phyloP scores from a whole-genome alignment of 2,113 vertebrate species.

The Chionodraco myersi region DNA sequence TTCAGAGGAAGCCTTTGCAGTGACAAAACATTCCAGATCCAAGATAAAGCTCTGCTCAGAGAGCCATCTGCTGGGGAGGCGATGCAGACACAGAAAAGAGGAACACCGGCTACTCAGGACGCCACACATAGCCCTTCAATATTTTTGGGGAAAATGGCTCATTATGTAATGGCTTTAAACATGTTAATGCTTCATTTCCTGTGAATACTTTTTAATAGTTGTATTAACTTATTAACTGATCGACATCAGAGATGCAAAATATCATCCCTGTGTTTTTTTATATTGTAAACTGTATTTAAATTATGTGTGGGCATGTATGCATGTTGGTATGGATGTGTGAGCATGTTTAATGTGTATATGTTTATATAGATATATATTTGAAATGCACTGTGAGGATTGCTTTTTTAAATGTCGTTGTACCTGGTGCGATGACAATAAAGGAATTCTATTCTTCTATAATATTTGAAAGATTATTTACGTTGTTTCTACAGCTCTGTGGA shows the following conservation, averaged over 20 bases:
- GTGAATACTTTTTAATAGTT: neutral
- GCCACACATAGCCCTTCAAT: constrained; percentile 68
- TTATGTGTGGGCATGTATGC: no score
- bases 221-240: no score
- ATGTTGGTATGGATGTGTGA: no score
- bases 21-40: neutral
- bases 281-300: no score
- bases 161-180: constrained; percentile 46
- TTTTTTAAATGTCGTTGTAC: no score
- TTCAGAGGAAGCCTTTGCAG: constrained; percentile 16
- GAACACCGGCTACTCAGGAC: constrained; percentile 41
- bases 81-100: constrained; percentile 19
- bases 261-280: no score
- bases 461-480: constrained; percentile 18
- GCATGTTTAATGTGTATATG: no score
- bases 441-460: neutral
- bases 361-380: no score
- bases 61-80: constrained; percentile 27
- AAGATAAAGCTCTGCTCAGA: constrained; percentile 18
- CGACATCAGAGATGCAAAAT: no score
- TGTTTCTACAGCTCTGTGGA: constrained; percentile 26
- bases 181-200: constrained; percentile 19
- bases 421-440: no score
- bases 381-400: no score
- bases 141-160: constrained; percentile 43